phyloP scores from a whole-genome alignment of 1,140 invertebrate species.

The Hycleus phaleratus region DNA sequence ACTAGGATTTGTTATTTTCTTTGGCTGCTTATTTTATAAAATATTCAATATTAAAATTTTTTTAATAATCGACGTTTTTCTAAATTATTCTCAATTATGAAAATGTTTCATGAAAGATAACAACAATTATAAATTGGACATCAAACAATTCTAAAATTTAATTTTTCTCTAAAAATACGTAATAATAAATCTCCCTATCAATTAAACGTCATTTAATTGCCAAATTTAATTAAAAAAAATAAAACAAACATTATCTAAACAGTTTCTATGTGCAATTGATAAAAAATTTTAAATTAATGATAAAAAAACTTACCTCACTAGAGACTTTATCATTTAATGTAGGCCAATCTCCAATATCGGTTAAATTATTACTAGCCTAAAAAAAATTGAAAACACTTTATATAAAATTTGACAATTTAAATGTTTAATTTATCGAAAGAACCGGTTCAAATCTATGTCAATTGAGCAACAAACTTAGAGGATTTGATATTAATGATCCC shows the following conservation, averaged over 20 bases:
- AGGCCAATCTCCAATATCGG: constrained; percentile 71
- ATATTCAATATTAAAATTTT: too few relatives aligned
- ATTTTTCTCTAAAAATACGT: too few relatives aligned
- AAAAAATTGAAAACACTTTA: not conserved
- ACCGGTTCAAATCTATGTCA: not conserved
- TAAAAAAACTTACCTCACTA: constrained; percentile 29
- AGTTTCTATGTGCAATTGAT: not conserved
- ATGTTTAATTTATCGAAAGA: not conserved
- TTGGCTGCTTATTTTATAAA: not conserved
- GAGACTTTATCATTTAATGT: constrained; percentile 52
- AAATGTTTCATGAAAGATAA: too few relatives aligned
- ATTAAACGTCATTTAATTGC: too few relatives aligned
- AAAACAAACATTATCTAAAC: too few relatives aligned
- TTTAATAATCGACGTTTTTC: too few relatives aligned
- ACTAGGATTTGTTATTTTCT: not conserved
- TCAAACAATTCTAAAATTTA: too few relatives aligned
- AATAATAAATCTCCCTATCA: too few relatives aligned
- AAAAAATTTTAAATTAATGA: not conserved
- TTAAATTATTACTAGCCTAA: constrained; percentile 64
- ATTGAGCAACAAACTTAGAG: not conserved
- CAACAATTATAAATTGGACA: too few relatives aligned
- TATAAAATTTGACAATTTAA: not conserved
- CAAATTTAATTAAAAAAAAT: too few relatives aligned
- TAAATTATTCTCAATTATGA: too few relatives aligned
- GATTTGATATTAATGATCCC: too few relatives aligned